Conservation (phyloP, 2,888 invertebrate species). For the Lumbricus terrestris region DNA sequence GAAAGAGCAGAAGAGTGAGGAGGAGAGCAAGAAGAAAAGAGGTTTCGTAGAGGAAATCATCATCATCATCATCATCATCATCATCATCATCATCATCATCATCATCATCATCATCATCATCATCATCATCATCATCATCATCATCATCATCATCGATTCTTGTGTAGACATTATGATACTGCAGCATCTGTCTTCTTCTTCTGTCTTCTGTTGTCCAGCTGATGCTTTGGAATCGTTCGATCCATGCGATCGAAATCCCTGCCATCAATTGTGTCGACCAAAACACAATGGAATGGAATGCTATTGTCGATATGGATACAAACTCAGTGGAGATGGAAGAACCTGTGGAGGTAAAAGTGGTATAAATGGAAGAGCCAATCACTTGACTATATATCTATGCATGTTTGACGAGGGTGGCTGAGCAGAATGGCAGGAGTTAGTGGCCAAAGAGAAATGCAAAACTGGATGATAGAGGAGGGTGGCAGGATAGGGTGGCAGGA, state of each 20-base stretch:
- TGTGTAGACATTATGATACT: no score
- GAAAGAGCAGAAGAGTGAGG: no score
- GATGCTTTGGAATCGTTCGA: not conserved
- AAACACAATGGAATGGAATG: conserved; percentile 87
- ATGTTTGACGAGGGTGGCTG: not conserved
- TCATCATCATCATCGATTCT: no score
- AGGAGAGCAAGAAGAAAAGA: no score
- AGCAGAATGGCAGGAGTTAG: not conserved
- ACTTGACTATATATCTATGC: no score
- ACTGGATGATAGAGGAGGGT: not conserved
- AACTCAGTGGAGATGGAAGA: conserved; percentile 73
- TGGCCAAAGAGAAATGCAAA: not conserved
- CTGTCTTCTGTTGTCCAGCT: not conserved
- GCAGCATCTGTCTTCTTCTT: not conserved
- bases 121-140: no score
- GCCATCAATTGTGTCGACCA: conserved; percentile 86
- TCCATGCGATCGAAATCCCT: conserved; percentile 61
- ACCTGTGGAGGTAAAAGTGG: conserved; percentile 60
- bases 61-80: no score
- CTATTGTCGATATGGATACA: conserved; percentile 79
- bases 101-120: no score
- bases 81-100: no score
- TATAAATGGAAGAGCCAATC: no score
- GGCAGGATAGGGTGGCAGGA: not conserved
- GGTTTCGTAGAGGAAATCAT: no score